A percentile compares a stretch with the other conserved stretches of the same genome.
phyloP scores from a whole-genome alignment of 2,113 vertebrate species.

The Spea bombifrons region DNA sequence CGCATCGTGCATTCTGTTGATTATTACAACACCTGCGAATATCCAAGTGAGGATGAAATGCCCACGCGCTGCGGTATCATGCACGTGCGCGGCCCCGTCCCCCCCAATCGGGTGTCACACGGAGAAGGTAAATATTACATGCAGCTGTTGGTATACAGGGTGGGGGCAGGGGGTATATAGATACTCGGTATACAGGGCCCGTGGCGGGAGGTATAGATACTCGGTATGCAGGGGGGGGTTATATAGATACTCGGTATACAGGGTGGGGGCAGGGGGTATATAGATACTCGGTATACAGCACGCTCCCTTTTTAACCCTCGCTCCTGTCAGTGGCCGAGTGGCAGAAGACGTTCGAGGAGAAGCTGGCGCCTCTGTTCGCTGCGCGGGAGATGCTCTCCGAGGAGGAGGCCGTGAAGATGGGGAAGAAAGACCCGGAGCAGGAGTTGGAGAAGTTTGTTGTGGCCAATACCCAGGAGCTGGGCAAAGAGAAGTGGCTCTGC shows the following conservation, averaged over 20 bases:
- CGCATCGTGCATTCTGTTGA: slow-evolving; percentile 89
- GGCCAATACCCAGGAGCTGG: slow-evolving; percentile 89
- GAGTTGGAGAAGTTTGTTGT: slow-evolving; percentile 91
- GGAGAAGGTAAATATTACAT: slow-evolving; percentile 71
- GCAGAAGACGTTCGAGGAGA: slow-evolving; percentile 88
- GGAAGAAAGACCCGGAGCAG: slow-evolving; percentile 84
- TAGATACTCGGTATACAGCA: too few species aligned
- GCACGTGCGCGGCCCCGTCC: slow-evolving; percentile 85
- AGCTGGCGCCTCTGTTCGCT: slow-evolving; percentile 74
- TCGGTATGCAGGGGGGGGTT: not conserved
- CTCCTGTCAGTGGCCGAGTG: slow-evolving; percentile 76
- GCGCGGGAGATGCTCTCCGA: slow-evolving; percentile 81
- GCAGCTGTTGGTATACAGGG: not conserved
- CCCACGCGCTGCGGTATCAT: slow-evolving; percentile 91
- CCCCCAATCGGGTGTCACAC: slow-evolving; percentile 84
- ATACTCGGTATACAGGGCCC: too few species aligned
- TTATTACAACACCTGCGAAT: slow-evolving; percentile 89
- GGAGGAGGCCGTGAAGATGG: slow-evolving; percentile 85
- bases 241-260: too few species aligned
- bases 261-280: too few species aligned
- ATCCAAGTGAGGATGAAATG: slow-evolving; percentile 92
- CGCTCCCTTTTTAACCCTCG: not conserved
- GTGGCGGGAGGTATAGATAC: not conserved
- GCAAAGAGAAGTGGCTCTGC: slow-evolving; percentile 93
- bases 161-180: too few species aligned